Base-by-base conservation (phyloP, 2,888 invertebrate species). In the Vandiemenella viatica region DNA sequence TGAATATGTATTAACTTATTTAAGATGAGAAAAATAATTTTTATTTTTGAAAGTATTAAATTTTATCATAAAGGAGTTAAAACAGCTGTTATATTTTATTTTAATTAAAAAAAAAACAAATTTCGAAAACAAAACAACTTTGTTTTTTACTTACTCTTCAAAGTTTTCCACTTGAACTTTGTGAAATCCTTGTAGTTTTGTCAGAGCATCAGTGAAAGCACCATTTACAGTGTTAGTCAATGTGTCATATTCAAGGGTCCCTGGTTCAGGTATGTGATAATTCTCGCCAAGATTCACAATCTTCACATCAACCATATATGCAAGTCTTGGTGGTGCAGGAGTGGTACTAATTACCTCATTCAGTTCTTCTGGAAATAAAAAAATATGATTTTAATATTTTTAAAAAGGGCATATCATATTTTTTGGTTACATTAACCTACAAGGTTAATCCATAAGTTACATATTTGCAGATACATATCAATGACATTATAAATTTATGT, bases 201-300 rank as follows among this genome's bases (percentile, higher is more conserved):
- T 68, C 23, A 84, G 67, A 8, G 76, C 68, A 5, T 76, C 74
- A 52, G 73, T 73, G 58, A 83, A 78, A 41, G 76, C 79, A 48
- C 74, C 72, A n/a, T 72, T 70, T 42, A 84, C 75, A 4, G 74
- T 75, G 37, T 75, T 73, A 7, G 80, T 77, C 22, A 90, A 68
- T 49, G 77, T 77, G 23, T 80, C 79, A 59, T 80, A 89, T 58
- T 88, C 85, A 13, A 73, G 65, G 16, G 77, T 77, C n/a, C 81
- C 84, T 0, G 72, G 70, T n/a, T 76, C 67, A 0, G 89, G 90
- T 0, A 82, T 74, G 48, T 75, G 71, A 69, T 81, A 90, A 56
- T 80, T 82, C 59, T 86, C 81, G 0, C 83, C 89, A 23, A 87
- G 66, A 26, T 82, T 82, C 20, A 81, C 76, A 49, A 90, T 69